A percentile compares a stretch with the other conserved stretches of the same genome.
phyloP scores from a whole-genome alignment of 2,888 invertebrate genomes.

The Rhogogaster chlorosoma region DNA sequence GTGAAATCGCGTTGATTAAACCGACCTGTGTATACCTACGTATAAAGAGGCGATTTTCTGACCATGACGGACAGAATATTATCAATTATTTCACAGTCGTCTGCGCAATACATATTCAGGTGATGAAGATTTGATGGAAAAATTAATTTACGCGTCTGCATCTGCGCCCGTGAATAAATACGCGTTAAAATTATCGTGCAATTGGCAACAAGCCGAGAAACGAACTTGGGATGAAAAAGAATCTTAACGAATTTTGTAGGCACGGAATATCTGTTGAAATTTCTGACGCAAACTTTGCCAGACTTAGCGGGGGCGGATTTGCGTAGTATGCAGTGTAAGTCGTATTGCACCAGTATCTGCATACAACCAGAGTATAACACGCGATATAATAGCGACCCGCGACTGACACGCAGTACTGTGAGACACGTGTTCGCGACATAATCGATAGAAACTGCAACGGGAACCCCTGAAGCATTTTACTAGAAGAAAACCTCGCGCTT shows the following conservation, averaged over 20 bases:
- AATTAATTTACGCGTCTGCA: not conserved
- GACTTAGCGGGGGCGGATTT: not conserved
- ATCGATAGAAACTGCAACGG: slow-evolving; percentile 35
- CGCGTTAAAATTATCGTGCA: not conserved
- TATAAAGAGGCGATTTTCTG: not conserved
- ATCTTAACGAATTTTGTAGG: not conserved
- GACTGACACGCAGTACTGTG: slow-evolving; percentile 20
- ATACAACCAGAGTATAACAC: not conserved
- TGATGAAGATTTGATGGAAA: not conserved
- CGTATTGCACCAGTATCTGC: not conserved
- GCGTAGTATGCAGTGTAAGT: not conserved
- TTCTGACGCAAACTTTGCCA: not conserved
- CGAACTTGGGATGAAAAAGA: not conserved
- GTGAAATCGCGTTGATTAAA: slow-evolving; percentile 10
- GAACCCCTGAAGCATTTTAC: not conserved
- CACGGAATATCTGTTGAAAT: not conserved
- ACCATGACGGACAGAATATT: not conserved
- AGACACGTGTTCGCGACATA: slow-evolving; percentile 15
- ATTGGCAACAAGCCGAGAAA: not conserved
- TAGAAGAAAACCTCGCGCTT: not conserved
- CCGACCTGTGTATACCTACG: not conserved
- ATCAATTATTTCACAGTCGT: not conserved
- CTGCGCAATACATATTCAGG: not conserved
- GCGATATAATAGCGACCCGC: not conserved
- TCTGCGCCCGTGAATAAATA: not conserved